These are phyloP conservation scores for Marcusenius ussheri DNA, from an alignment of 2,113 vertebrate genomes.

Conservation along the genomic window DNA sequence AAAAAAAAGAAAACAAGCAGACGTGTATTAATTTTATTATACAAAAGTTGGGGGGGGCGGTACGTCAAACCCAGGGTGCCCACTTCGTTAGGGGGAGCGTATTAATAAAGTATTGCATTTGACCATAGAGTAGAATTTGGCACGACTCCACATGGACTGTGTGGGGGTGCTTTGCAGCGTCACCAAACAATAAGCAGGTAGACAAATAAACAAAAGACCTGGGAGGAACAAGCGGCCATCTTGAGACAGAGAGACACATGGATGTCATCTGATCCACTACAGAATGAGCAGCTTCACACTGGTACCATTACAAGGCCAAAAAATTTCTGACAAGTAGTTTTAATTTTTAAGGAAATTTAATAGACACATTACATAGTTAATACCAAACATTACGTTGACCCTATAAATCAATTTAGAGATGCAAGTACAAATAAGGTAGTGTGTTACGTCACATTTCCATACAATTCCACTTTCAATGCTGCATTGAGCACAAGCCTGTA, in stretches of 20 bases:
- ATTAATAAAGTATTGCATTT: not conserved
- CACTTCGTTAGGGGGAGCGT: not conserved
- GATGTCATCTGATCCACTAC: not conserved
- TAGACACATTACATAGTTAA: not conserved
- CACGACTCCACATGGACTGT: not conserved
- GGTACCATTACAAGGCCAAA: not conserved
- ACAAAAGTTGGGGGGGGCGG: not conserved
- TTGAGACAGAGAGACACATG: not conserved
- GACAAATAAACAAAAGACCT: not conserved
- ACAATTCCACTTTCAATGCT: not conserved
- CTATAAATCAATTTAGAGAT: conserved; percentile 1
- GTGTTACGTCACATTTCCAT: not conserved
- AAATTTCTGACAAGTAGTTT: not conserved
- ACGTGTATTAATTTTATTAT: not conserved
- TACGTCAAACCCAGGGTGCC: not conserved
- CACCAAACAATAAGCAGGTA: not conserved
- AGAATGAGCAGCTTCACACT: not conserved
- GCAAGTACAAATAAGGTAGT: not conserved
- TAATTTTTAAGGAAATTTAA: not conserved
- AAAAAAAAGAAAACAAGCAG: not conserved
- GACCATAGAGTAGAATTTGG: not conserved
- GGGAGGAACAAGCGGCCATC: not conserved
- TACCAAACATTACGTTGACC: not conserved
- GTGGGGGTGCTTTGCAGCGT: not conserved
- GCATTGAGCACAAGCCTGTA: not conserved